Percentiles rank a stretch among this genome's conserved stretches.
Conservation (phyloP, 2,888 invertebrate species). For the Acleris emargana region DNA sequence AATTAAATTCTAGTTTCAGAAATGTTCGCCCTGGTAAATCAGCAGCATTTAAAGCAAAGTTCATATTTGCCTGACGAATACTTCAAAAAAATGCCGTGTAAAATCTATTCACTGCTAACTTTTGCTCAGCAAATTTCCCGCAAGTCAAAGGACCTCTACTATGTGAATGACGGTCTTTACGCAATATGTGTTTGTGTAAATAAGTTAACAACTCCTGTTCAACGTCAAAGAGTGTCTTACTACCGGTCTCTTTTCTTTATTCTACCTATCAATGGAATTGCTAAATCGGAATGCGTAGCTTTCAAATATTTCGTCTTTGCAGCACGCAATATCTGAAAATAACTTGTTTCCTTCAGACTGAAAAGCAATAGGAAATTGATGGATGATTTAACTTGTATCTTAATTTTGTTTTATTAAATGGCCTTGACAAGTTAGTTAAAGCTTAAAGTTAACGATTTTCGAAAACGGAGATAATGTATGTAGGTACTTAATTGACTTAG, state of each 20-base stretch:
- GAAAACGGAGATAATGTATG: no score
- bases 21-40: no score
- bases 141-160: slow-evolving; percentile 9
- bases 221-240: not conserved
- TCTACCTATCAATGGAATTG: not conserved
- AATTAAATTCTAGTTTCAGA: no score
- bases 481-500: no score
- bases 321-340: not conserved
- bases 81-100: not conserved
- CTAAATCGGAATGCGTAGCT: not conserved
- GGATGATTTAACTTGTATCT: not conserved
- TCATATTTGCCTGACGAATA: no score
- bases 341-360: not conserved
- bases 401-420: no score
- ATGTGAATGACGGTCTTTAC: slow-evolving; percentile 4
- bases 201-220: slow-evolving; percentile 3
- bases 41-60: no score
- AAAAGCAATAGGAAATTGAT: not conserved
- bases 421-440: no score
- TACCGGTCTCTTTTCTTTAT: not conserved
- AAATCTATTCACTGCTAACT: slow-evolving; percentile 13
- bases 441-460: no score
- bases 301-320: slow-evolving; percentile 7
- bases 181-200: slow-evolving; percentile 1
- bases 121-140: slow-evolving; percentile 7